Conservation (phyloP, 2,888 invertebrate genomes). For the Xylota sylvarum region DNA sequence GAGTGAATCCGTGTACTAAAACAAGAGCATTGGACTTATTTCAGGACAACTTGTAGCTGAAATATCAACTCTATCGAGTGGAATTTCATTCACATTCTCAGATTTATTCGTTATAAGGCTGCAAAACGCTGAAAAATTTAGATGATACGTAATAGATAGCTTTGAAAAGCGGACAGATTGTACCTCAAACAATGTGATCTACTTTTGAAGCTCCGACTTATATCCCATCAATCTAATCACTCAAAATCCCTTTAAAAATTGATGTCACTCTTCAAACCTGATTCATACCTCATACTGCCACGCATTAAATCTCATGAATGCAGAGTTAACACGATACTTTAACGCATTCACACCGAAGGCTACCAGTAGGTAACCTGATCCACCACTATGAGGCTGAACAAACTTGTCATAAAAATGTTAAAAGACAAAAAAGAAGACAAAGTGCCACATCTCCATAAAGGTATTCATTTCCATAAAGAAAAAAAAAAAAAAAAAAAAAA, state of each 20-base stretch:
- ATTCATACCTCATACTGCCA: neutral
- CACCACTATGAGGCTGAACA: neutral
- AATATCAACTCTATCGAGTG: too few species aligned
- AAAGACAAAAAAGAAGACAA: neutral
- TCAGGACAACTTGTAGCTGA: too few species aligned
- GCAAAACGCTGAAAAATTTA: too few species aligned
- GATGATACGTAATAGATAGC: too few species aligned
- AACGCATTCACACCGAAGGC: slow-evolving; percentile 37
- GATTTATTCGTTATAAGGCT: too few species aligned
- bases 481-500: slow-evolving; percentile 3
- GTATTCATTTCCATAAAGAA: slow-evolving; percentile 6
- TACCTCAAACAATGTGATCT: too few species aligned
- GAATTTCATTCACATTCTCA: too few species aligned
- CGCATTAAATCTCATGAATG: slow-evolving; percentile 17
- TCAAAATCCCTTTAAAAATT: neutral
- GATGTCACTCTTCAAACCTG: neutral
- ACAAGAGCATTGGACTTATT: too few species aligned
- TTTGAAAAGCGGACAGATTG: too few species aligned
- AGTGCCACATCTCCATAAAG: neutral
- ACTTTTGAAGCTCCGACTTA: too few species aligned
- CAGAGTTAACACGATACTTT: slow-evolving; percentile 28
- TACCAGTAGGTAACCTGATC: slow-evolving; percentile 29
- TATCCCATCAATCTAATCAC: neutral
- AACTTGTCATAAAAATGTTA: slow-evolving; percentile 4
- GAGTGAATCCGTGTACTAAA: too few species aligned